Conservation (phyloP, 2,113 vertebrate genomes). For the Lamprologus sp. region DNA sequence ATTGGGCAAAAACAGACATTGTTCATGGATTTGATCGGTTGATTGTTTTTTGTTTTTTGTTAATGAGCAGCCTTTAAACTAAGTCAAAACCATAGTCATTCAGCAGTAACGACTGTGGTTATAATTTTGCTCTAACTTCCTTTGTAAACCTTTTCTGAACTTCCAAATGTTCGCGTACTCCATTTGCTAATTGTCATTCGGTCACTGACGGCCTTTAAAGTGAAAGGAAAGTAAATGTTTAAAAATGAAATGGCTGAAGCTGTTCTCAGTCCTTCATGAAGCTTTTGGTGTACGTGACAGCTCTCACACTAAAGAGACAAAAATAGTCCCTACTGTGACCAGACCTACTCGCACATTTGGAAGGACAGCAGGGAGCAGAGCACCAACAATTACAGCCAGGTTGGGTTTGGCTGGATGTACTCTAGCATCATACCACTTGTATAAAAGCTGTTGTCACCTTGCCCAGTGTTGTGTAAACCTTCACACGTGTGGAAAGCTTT, state of each 20-base stretch:
- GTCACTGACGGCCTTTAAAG: too few relatives aligned
- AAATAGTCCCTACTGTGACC: constrained; percentile 6
- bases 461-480: neutral
- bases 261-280: neutral
- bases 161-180: neutral
- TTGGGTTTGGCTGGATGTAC: constrained; percentile 25
- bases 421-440: neutral
- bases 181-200: neutral
- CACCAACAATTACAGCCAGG: constrained; percentile 34
- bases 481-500: neutral
- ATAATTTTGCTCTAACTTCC: neutral
- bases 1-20: neutral
- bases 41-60: neutral
- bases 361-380: neutral
- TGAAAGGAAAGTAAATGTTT: neutral
- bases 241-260: neutral
- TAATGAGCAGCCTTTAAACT: neutral
- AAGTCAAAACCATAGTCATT: neutral
- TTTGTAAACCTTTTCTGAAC: neutral
- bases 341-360: neutral
- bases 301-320: neutral
- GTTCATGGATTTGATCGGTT: neutral
- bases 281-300: constrained; percentile 26
- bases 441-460: neutral
- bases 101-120: neutral